A percentile compares a stretch with the other conserved stretches of the same genome.
phyloP scores from a whole-genome alignment of 1,140 invertebrate genomes.

The Coptotermes formosanus region DNA sequence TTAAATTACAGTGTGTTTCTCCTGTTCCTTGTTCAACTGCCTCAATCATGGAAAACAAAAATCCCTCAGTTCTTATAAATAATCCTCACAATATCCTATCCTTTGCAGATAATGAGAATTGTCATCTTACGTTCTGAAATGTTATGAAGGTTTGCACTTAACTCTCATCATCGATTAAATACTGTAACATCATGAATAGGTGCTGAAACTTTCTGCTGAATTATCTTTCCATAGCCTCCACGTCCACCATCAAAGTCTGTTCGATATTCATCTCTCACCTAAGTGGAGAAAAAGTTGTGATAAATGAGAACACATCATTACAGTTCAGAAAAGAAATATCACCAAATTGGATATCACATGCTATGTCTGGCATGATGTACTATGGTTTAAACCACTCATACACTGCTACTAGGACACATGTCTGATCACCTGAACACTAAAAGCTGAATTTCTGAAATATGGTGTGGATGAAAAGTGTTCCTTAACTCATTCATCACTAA shows the following conservation, averaged over 20 bases:
- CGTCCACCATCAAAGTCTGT: constrained; percentile 95
- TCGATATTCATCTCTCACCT: constrained; percentile 97
- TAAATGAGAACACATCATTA: not conserved
- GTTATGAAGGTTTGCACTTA: not conserved
- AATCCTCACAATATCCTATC: not conserved
- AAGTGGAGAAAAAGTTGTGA: constrained; percentile 32
- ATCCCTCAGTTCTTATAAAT: not conserved
- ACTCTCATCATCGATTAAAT: constrained; percentile 27
- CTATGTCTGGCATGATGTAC: no score
- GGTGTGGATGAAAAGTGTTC: no score
- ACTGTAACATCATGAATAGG: constrained; percentile 32
- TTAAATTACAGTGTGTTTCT: no score
- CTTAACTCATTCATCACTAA: no score
- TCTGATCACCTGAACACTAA: no score
- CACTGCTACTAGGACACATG: no score
- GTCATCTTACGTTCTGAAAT: not conserved
- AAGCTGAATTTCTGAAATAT: no score
- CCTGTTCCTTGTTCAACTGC: no score
- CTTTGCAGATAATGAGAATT: not conserved
- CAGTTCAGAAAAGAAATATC: no score
- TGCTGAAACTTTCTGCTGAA: constrained; percentile 71
- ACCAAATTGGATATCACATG: no score
- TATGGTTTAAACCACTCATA: no score
- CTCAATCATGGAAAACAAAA: not conserved
- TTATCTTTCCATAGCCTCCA: constrained; percentile 95